Conservation (phyloP, 2,797 vertebrate species). For the Anguilla pacifica region DNA sequence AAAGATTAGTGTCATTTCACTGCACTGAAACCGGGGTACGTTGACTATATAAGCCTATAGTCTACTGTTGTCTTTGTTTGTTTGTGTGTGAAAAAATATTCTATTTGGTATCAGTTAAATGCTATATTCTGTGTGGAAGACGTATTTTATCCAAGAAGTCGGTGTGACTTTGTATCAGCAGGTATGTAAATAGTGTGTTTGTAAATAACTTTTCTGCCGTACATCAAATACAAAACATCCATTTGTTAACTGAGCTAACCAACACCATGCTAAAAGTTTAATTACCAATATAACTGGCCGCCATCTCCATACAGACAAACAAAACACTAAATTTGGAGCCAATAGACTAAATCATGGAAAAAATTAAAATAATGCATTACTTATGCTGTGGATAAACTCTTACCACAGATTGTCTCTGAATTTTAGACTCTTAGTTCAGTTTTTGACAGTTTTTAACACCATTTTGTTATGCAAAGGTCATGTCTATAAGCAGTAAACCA, state of each 20-base stretch:
- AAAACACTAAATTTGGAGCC: constrained; percentile 40
- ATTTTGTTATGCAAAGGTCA: constrained; percentile 29
- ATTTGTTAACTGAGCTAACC: constrained; percentile 59
- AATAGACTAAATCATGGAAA: constrained; percentile 43
- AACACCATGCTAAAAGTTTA: constrained; percentile 56
- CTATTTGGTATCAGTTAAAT: background rate
- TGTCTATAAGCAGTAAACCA: constrained; percentile 39
- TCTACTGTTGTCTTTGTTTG: background rate
- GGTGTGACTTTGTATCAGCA: constrained; percentile 49
- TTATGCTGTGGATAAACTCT: constrained; percentile 32
- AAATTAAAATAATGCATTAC: background rate
- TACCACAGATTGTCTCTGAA: constrained; percentile 43
- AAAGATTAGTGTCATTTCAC: background rate
- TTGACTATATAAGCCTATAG: background rate
- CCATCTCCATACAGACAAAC: background rate
- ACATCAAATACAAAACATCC: constrained; percentile 58
- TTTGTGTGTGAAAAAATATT: background rate
- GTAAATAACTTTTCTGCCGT: constrained; percentile 50
- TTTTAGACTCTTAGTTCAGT: constrained; percentile 40
- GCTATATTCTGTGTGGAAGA: background rate
- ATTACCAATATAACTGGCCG: constrained; percentile 48
- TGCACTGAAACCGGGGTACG: background rate
- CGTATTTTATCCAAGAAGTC: constrained; percentile 37
- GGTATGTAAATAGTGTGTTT: constrained; percentile 44
- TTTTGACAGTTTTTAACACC: constrained; percentile 26